Percentiles rank a stretch among this genome's conserved stretches.
Conservation (phyloP, 2,797 vertebrate genomes). For the Carcharodon carcharias region DNA sequence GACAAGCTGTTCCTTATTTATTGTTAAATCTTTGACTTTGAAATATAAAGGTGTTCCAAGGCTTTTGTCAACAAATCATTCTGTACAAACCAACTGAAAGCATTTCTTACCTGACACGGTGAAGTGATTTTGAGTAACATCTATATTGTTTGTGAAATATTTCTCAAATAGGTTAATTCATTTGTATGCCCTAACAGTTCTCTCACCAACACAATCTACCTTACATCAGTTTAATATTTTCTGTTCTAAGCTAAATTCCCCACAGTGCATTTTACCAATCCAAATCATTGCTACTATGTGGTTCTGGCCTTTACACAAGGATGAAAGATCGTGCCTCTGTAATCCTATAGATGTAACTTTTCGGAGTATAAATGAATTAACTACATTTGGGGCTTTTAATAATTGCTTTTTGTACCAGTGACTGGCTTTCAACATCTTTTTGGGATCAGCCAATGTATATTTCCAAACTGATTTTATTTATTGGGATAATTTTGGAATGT, state of each 20-base stretch:
- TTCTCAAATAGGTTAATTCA: background rate
- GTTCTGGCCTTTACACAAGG: slow-evolving; percentile 28
- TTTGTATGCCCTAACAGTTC: background rate
- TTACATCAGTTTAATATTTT: slow-evolving; percentile 17
- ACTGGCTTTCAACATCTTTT: background rate
- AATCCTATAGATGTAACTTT: background rate
- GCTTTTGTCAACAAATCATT: slow-evolving; percentile 45
- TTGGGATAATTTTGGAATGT: background rate
- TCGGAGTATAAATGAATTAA: slow-evolving; percentile 3
- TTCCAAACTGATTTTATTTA: background rate
- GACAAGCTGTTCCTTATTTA: slow-evolving; percentile 56
- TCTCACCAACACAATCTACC: background rate
- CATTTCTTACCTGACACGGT: slow-evolving; percentile 44
- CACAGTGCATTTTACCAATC: slow-evolving; percentile 24
- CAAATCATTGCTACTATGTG: background rate
- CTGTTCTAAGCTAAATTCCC: slow-evolving; percentile 17
- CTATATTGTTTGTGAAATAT: slow-evolving; percentile 25
- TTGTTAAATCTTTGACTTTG: slow-evolving; percentile 49
- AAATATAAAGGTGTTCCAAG: slow-evolving; percentile 44
- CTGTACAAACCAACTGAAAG: slow-evolving; percentile 19
- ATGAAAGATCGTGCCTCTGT: slow-evolving; percentile 18
- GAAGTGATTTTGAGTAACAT: slow-evolving; percentile 39
- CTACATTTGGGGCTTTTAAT: background rate
- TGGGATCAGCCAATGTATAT: background rate
- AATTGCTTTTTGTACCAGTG: background rate